A percentile compares a stretch with the other conserved stretches of the same genome.
Evolutionary conservation across 2,113 vertebrate species (phyloP).

Genomic region (Otocyon megalotis): DNA sequence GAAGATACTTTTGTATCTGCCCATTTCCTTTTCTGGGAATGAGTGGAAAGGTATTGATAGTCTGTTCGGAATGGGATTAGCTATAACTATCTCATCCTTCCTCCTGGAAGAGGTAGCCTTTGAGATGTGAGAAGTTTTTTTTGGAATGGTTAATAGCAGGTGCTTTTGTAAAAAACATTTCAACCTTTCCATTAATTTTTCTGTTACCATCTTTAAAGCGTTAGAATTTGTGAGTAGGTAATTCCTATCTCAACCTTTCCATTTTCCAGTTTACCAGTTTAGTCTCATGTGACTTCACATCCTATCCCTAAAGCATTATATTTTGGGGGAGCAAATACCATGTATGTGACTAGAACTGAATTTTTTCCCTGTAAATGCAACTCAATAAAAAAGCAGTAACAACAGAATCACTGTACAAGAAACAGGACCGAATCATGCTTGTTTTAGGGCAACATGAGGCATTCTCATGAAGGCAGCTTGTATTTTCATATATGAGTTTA

Average conservation of each 20-base stretch:
- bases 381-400: background rate
- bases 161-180: background rate
- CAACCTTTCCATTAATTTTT: background rate
- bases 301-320: background rate
- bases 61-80: background rate
- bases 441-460: background rate
- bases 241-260: background rate
- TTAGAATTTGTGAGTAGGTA: background rate
- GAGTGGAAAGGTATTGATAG: background rate
- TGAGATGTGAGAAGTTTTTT: background rate
- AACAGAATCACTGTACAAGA: background rate
- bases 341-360: constrained; percentile 4
- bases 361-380: constrained; percentile 2
- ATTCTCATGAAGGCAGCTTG: background rate
- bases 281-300: background rate
- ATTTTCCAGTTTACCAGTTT: background rate
- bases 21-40: background rate
- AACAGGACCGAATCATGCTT: background rate
- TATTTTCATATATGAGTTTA: background rate
- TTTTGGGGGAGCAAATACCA: constrained; percentile 35
- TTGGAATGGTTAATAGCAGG: background rate
- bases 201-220: background rate
- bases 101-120: background rate
- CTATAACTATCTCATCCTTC: background rate
- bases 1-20: background rate